Percentiles rank a stretch among this genome's conserved stretches.
Evolutionary conservation across 2,888 invertebrate species (phyloP).

Genomic region (Syritta pipiens): DNA sequence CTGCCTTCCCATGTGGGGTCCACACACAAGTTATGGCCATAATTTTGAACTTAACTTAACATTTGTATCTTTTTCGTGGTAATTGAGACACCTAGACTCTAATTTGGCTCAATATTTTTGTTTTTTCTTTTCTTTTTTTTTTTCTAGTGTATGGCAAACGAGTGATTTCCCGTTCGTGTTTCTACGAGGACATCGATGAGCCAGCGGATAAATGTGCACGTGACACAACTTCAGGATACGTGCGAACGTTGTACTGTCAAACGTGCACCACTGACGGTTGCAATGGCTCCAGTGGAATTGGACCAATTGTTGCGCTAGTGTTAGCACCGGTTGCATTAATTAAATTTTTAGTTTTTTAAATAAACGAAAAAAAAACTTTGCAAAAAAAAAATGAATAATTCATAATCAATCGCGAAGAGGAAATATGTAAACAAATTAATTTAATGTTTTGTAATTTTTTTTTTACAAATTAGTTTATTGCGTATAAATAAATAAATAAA

Average conservation of each 20-base stretch:
- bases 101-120: conserved; percentile 17
- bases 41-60: conserved; percentile 56
- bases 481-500: conserved; percentile 18
- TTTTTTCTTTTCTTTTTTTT: conserved; percentile 39
- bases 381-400: conserved; percentile 51
- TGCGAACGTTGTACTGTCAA: conserved; percentile 78
- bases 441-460: conserved; percentile 31
- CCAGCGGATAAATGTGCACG: conserved; percentile 77
- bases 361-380: conserved; percentile 1
- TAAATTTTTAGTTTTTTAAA: conserved; percentile 64
- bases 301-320: conserved; percentile 73
- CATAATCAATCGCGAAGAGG: conserved; percentile 48
- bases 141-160: conserved; percentile 78
- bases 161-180: conserved; percentile 78
- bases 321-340: conserved; percentile 71
- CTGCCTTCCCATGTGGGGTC: conserved; percentile 50
- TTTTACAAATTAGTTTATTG: conserved; percentile 36
- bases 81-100: conserved; percentile 59
- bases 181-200: conserved; percentile 78
- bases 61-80: conserved; percentile 36
- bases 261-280: conserved; percentile 79
- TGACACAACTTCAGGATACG: conserved; percentile 77
- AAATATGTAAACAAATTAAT: conserved; percentile 56
- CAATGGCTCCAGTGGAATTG: conserved; percentile 74
- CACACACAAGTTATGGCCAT: conserved; percentile 43